A percentile compares a stretch with the other conserved stretches of the same genome.
These are phyloP conservation scores for Epinephelus fuscoguttatus DNA, from an alignment of 2,113 vertebrate genomes.

Conservation along the genomic window DNA sequence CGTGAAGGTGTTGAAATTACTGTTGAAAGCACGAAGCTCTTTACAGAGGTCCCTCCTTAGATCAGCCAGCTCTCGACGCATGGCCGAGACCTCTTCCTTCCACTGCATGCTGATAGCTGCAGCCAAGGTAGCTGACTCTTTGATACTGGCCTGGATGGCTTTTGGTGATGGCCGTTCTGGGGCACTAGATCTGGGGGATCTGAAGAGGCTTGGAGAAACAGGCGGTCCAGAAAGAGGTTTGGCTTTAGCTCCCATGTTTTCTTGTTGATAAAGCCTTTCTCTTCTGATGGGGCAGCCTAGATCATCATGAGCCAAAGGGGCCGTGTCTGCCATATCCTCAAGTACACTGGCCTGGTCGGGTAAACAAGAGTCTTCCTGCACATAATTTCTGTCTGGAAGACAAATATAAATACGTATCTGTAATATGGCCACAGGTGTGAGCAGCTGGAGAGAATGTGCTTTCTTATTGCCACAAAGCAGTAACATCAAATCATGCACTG, in stretches of 20 bases:
- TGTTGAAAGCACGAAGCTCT: constrained; percentile 87
- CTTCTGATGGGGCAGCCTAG: constrained; percentile 81
- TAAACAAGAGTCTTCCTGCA: constrained; percentile 86
- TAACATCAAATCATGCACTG: constrained; percentile 80
- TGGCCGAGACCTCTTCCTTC: constrained; percentile 86
- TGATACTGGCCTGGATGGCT: constrained; percentile 84
- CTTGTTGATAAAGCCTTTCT: constrained; percentile 79
- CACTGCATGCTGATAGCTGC: constrained; percentile 87
- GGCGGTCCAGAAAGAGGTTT: constrained; percentile 79
- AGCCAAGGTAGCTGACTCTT: constrained; percentile 83
- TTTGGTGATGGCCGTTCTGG: constrained; percentile 76
- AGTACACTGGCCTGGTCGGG: constrained; percentile 82
- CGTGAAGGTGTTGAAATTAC: constrained; percentile 85
- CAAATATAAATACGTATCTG: constrained; percentile 85
- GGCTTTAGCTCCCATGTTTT: constrained; percentile 75
- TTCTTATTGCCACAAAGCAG: constrained; percentile 76
- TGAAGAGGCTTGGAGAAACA: constrained; percentile 80
- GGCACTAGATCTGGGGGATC: constrained; percentile 72
- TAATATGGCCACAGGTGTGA: constrained; percentile 81
- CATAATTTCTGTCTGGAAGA: constrained; percentile 89
- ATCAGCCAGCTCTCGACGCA: constrained; percentile 85
- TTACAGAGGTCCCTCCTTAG: constrained; percentile 85
- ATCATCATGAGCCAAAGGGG: constrained; percentile 84
- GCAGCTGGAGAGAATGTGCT: constrained; percentile 85
- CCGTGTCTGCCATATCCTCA: constrained; percentile 81